Evolutionary conservation across 1,140 invertebrate species (phyloP), one percentile per base, ranked within the genome.

Genomic region (Pseudomyrmex sp.): DNA sequence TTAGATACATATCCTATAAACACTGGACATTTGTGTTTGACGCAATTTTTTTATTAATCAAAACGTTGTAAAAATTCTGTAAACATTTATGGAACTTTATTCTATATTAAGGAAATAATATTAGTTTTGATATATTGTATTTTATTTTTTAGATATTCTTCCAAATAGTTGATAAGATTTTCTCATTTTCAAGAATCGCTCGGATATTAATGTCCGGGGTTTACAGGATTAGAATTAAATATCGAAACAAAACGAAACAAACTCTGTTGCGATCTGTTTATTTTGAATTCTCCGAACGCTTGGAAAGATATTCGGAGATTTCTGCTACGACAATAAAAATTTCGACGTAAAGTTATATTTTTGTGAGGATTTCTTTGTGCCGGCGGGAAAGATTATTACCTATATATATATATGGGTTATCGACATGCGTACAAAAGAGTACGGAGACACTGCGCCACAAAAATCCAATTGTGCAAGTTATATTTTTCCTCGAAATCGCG

Each of bases 401-500:
- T 1, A 1, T 7, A 35, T 7, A 35, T 35, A 26, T 48, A 70
- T 2, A 13, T 35, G 35, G 8, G 13, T 70, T 50, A 70, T 70
- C 23, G 68, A 54, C 13, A 54, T 70, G 66, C 66, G 26, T 69
- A 46, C n/a, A 23, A 26, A 54, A 70, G 3, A 70, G 13, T 13
- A 20, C 66, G 20, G 2, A 35, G 20, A 35, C 0, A 35, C 48
- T 50, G 48, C 2, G 44, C 13, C 48, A 26, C 23, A 35, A 35
- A 56, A 70, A n/a, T 13, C 13, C 23, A 20, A 54, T 69, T 15
- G 50, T 46, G 62, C 23, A 23, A 70, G 52, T 26, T 70, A 70
- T 13, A 23, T 54, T 54, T 23, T 70, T 70, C 50, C 13, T 56
- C 54, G 8, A 70, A 70, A 44, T 20, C 44, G 35, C 13, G 20